Conservation (phyloP, 2,113 vertebrate genomes). For the Labeo catla region DNA sequence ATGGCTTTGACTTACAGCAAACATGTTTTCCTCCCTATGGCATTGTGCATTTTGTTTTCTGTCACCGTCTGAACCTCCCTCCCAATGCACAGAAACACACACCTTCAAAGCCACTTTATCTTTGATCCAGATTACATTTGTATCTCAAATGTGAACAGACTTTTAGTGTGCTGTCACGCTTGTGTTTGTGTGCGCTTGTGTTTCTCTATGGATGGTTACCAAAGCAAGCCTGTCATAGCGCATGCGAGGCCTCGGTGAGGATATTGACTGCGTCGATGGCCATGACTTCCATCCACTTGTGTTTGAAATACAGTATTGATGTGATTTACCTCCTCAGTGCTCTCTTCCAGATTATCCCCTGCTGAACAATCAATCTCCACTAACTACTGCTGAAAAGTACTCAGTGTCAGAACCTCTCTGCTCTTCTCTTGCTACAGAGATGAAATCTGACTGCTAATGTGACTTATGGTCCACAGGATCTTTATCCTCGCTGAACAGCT, state of each 20-base stretch:
- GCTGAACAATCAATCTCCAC: slow-evolving; percentile 45
- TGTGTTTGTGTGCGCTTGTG: not conserved
- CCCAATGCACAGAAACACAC: slow-evolving; percentile 16
- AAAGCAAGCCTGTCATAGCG: not conserved
- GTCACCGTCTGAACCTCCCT: not conserved
- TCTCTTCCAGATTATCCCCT: slow-evolving; percentile 12
- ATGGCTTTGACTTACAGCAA: not conserved
- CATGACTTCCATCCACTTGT: slow-evolving; percentile 39
- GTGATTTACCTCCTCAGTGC: slow-evolving; percentile 25
- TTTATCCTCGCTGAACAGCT: slow-evolving; percentile 12
- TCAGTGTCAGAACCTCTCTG: slow-evolving; percentile 31
- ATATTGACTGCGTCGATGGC: slow-evolving; percentile 15
- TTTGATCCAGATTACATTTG: not conserved
- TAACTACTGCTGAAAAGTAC: slow-evolving; percentile 41
- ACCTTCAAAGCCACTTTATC: not conserved
- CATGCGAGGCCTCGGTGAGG: not conserved
- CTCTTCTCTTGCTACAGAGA: slow-evolving; percentile 21
- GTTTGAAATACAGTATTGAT: slow-evolving; percentile 55
- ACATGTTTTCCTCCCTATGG: not conserved
- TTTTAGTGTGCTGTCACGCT: not conserved
- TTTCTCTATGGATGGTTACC: not conserved
- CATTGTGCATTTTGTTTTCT: not conserved
- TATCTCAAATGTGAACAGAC: not conserved
- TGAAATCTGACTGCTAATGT: slow-evolving; percentile 42
- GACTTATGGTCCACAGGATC: slow-evolving; percentile 26